Evolutionary conservation across 2,113 vertebrate species (phyloP), one percentile per base, ranked within the genome.

Genomic region (Paralichthys olivaceus): DNA sequence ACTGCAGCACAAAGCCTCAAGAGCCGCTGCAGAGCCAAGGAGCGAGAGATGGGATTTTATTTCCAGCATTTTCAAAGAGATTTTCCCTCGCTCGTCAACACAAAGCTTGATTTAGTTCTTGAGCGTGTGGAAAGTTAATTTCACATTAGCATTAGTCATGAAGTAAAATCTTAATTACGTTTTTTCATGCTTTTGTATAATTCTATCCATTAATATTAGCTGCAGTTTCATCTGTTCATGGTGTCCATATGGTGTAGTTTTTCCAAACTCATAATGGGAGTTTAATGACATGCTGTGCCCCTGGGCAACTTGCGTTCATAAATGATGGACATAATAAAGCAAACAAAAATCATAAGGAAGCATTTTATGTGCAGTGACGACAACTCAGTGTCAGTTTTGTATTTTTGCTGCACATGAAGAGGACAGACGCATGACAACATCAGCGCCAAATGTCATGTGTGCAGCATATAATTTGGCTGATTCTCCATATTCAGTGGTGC

Each of bases 401-500:
- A 2, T 34, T 76, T n/a, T 26, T 45, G 13, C 47, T 63, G 20
- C 14, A 9, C 68, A 83, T 4, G 8, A 70, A 76, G 19, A 67
- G 32, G 61, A 81, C 2, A 23, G 63, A 65, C 55, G n/a, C 55
- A 72, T 59, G 56, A 59, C 73, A 76, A 63, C 54, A 19, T 67
- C 57, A 72, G 55, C 0, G 45, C 72, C 63, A 72, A 74, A 71
- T 71, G 47, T 77, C 69, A 75, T 19, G 45, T 74, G 37, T 60
- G 60, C 55, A 17, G 69, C 56, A 59, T 88, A 81, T 92, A 81
- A 88, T 89, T 87, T 87, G 77, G 85, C 82, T 82, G 61, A 87
- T 47, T 61, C 65, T 79, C 60, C 67, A 11, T 65, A 69, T 71
- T 83, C 68, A 69, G 77, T 43, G 79, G 87, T 67, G n/a, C 29